Conservation (phyloP, 2,113 vertebrate species). For the Eleginops maclovinus region DNA sequence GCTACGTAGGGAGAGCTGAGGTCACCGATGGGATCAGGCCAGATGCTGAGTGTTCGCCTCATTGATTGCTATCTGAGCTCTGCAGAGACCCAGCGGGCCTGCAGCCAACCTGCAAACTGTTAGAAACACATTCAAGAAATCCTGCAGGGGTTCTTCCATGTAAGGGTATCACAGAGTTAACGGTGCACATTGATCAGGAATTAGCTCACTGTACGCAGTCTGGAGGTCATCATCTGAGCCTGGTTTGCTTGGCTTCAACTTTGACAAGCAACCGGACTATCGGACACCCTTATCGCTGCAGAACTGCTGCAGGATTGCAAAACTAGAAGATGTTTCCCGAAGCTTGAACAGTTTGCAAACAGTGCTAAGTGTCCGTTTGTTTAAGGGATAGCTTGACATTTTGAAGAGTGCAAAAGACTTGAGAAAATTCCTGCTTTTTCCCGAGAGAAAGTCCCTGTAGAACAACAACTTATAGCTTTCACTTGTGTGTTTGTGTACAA, state of each 20-base stretch:
- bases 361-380: background rate
- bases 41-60: slow-evolving; percentile 14
- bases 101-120: slow-evolving; percentile 23
- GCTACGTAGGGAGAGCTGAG: background rate
- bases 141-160: slow-evolving; percentile 52
- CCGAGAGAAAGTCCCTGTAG: no score
- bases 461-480: background rate
- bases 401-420: no score
- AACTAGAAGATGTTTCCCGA: background rate
- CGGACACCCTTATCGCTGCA: slow-evolving; percentile 74
- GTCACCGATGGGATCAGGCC: slow-evolving; percentile 5
- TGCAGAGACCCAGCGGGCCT: slow-evolving; percentile 14
- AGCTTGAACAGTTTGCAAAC: slow-evolving; percentile 14
- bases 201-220: slow-evolving; percentile 12
- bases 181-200: slow-evolving; percentile 14
- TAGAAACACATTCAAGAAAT: slow-evolving; percentile 25
- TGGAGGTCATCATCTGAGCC: slow-evolving; percentile 32
- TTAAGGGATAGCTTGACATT: slow-evolving; percentile 18
- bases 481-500: background rate
- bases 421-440: background rate
- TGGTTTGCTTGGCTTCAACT: slow-evolving; percentile 41
- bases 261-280: slow-evolving; percentile 14
- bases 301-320: slow-evolving; percentile 78
- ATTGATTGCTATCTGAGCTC: slow-evolving; percentile 39
- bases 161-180: slow-evolving; percentile 33